A percentile compares a stretch with the other conserved stretches of the same genome.
These are phyloP conservation scores for Nasonia longicornis DNA, from an alignment of 1,140 invertebrate species.

Conservation along the genomic window DNA sequence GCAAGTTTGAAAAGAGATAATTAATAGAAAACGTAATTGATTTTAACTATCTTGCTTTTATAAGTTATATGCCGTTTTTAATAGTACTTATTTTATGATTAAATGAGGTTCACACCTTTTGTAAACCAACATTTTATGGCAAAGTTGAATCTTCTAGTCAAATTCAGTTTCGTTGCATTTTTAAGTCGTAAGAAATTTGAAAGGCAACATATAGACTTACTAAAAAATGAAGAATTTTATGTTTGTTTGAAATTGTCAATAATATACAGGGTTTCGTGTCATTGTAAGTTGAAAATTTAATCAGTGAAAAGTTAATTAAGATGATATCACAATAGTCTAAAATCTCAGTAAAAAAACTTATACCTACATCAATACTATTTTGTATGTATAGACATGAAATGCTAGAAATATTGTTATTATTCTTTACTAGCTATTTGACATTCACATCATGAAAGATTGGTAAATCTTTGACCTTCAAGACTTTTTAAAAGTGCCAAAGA, in stretches of 20 bases:
- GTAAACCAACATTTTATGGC: background rate
- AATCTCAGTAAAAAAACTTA: background rate
- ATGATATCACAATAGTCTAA: background rate
- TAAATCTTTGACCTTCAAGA: background rate
- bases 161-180: no score
- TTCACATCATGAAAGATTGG: background rate
- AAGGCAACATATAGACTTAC: background rate
- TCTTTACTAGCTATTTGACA: background rate
- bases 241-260: no score
- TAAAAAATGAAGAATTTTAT: background rate
- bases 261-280: no score
- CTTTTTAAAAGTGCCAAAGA: constrained; percentile 37
- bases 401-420: background rate
- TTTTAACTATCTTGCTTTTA: background rate
- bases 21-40: background rate
- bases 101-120: background rate
- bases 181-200: no score
- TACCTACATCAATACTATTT: background rate
- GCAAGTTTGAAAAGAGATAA: constrained; percentile 31
- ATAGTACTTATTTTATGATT: background rate
- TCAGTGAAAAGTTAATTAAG: background rate
- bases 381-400: background rate
- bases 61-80: background rate
- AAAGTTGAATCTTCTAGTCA: background rate
- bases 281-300: background rate